Evolutionary conservation across 2,797 vertebrate genomes (phyloP), one percentile per base, ranked within the genome.

Genomic region (Malacoctenus gilli): DNA sequence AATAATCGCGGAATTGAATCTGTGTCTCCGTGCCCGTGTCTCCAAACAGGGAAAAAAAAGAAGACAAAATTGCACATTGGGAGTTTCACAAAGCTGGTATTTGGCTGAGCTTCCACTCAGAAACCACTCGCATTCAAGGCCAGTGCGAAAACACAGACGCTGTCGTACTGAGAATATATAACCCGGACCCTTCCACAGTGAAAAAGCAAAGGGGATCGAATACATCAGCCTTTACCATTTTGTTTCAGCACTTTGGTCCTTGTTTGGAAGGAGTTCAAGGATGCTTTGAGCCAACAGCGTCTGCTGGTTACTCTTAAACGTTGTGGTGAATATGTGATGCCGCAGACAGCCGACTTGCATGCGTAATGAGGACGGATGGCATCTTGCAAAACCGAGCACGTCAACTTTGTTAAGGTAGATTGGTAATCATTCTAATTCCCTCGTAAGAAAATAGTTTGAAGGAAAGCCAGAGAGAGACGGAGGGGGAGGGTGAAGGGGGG

Each of bases 101-200:
- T 75, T 72, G 55, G 61, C 51, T 39, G 31, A 5, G 11, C 3
- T 50, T 59, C 55, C 41, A 38, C 64, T 75, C 32, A 44, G 49
- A 81, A 75, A 70, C 65, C 55, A 67, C 65, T 69, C 52, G 34
- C 56, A 42, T 73, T 34, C 62, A 72, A 77, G 75, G 54, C 59
- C 39, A 18, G 35, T 2, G 10, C 46, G 58, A 46, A 64, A 54
- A 68, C 49, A 39, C 13, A 38, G 25, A 48, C 9, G 8, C 34
- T 44, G 53, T 50, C 41, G 16, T 23, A 34, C 48, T 14, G 58
- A 51, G 51, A 74, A 69, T 47, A 25, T 50, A 76, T 50, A 76
- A 61, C 14, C 22, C 19, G 43, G 19, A 22, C 31, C 11, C 8
- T 16, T 18, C 13, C 66, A 69, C 51, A 75, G 40, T 64, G 18